Conservation (phyloP, 2,888 invertebrate species). For the Drosophila demipolita region DNA sequence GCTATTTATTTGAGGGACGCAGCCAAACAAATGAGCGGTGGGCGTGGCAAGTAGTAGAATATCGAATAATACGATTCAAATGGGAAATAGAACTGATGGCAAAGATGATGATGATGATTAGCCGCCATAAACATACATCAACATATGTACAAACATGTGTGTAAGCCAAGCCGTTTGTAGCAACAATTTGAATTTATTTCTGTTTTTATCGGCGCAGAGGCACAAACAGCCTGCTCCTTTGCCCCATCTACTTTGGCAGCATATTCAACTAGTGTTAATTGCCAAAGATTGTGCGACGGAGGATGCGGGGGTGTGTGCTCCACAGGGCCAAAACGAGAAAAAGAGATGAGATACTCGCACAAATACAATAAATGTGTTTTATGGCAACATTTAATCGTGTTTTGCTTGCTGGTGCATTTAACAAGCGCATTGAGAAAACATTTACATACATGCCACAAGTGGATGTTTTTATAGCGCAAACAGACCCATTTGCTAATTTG, state of each 20-base stretch:
- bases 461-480: constrained; percentile 55
- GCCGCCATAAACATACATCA: constrained; percentile 72
- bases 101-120: constrained; percentile 74
- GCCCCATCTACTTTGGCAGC: too few relatives aligned
- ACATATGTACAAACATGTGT: constrained; percentile 69
- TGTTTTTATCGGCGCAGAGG: constrained; percentile 63
- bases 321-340: constrained; percentile 16
- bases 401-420: constrained; percentile 74
- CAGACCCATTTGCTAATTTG: constrained; percentile 27
- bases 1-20: constrained; percentile 10
- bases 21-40: constrained; percentile 25
- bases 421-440: constrained; percentile 71
- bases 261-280: constrained; percentile 70
- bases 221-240: neutral
- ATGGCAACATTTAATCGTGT: constrained; percentile 77
- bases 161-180: constrained; percentile 13
- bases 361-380: constrained; percentile 75
- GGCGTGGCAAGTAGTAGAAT: constrained; percentile 40
- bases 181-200: constrained; percentile 72
- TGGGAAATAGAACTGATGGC: constrained; percentile 57
- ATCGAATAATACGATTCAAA: constrained; percentile 56
- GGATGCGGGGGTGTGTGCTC: constrained; percentile 19
- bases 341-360: neutral
- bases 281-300: constrained; percentile 26
- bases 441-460: constrained; percentile 70